Evolutionary conservation across 2,888 invertebrate species (phyloP), one percentile per base, ranked within the genome.

Genomic region (Resseliella maxima): DNA sequence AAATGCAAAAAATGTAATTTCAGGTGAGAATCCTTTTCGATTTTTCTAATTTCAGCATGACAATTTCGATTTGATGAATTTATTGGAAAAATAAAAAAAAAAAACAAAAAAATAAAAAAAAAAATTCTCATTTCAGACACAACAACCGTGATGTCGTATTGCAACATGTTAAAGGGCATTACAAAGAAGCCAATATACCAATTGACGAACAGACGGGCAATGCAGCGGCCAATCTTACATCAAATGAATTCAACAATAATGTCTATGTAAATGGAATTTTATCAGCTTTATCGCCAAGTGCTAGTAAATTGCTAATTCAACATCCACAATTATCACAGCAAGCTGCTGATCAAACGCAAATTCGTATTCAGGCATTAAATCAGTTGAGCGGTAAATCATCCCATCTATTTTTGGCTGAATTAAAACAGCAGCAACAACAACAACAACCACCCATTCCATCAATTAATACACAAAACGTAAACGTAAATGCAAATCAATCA

Each of bases 1-100:
- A 96, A 96, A 90, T 98, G 98, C 91, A 96, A 96, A 91, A 96
- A 96, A 89, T 98, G 98, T 91, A 94, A 95, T 90, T 97, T 95
- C 91, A 95, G 94, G 96, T 96, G 91, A 93, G 18, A 18, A 41
- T 12, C 5, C 41, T 41, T 41, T 41, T 41, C 5, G 41, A 41
- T 41, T 41, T n/a, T n/a, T n/a, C 5, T 12, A 41, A 41, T 41
- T 12, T 2, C 3, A 12, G 12, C 46, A 41, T 31, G 10, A 72
- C 31, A 12, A 1, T 41, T 41, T 0, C 18, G 64, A 45, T 35
- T 86, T 64, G n/a, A n/a, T 86, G 18, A 8, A 21, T 54, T 72
- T 85, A 36, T 86, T 45, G n/a, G n/a, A n/a, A n/a, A n/a, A n/a
- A n/a, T n/a, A n/a, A n/a, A n/a, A n/a, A n/a, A n/a, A n/a, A n/a